These are phyloP conservation scores for Bos javanicus DNA, from an alignment of 2,113 vertebrate genomes.

Conservation along the genomic window DNA sequence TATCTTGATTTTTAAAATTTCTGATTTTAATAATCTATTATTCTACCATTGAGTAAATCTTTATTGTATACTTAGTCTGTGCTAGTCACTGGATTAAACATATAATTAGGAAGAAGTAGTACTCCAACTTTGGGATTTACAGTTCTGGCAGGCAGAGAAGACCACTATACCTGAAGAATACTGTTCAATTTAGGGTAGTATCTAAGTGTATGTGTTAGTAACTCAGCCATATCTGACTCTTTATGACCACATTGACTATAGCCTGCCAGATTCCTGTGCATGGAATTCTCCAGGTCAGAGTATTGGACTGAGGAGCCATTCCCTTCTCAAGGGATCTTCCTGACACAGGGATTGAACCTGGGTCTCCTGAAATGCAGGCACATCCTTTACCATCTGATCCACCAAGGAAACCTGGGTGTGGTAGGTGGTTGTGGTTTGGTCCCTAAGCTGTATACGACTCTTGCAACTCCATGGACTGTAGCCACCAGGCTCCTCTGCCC, in stretches of 20 bases:
- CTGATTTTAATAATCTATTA: background rate
- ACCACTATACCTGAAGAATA: background rate
- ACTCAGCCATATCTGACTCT: rapidly evolving
- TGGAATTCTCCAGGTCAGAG: background rate
- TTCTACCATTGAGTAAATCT: background rate
- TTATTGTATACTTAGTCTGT: background rate
- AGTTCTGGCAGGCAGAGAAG: background rate
- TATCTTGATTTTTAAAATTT: background rate
- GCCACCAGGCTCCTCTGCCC: background rate
- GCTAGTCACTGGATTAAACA: background rate
- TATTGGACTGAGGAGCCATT: background rate
- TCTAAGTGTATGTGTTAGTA: background rate
- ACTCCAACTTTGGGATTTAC: background rate
- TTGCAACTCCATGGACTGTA: background rate
- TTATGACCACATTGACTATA: background rate
- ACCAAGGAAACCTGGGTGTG: background rate
- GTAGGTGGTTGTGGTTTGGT: background rate
- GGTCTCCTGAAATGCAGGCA: background rate
- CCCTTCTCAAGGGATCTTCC: background rate
- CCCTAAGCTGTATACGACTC: rapidly evolving
- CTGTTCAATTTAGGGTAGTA: background rate
- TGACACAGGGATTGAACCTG: background rate
- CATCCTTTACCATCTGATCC: background rate
- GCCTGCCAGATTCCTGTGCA: background rate
- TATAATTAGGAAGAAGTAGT: background rate